Percentiles rank a stretch among this genome's conserved stretches.
phyloP scores from a whole-genome alignment of 2,113 vertebrate species.

The Vidua macroura region DNA sequence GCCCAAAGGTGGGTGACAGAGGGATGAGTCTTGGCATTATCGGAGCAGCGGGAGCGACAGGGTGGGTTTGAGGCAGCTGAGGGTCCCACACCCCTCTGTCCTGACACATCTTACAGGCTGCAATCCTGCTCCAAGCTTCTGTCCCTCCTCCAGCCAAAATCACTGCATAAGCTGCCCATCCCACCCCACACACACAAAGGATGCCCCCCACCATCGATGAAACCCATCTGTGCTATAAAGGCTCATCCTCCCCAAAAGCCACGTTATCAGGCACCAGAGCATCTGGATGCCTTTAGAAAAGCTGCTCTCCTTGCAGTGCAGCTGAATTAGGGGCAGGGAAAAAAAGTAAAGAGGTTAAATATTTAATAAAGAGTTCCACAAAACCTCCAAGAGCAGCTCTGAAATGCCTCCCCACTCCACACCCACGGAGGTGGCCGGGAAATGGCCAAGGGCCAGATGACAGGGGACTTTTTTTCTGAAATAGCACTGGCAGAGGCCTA shows the following conservation, averaged over 20 bases:
- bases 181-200: neutral
- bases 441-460: constrained; percentile 56
- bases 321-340: constrained; percentile 6
- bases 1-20: neutral
- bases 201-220: neutral
- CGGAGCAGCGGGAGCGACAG: fast-evolving
- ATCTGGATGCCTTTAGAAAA: constrained; percentile 31
- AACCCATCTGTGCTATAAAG: neutral
- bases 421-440: constrained; percentile 42
- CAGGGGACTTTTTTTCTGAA: constrained; percentile 59
- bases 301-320: neutral
- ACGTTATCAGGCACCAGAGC: neutral
- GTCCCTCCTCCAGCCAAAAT: neutral
- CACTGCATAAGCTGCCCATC: neutral
- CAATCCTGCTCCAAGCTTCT: neutral
- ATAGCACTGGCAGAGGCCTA: constrained; percentile 40
- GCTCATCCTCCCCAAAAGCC: neutral
- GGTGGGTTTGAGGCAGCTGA: neutral
- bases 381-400: constrained; percentile 33
- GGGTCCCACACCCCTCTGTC: neutral
- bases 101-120: neutral
- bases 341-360: constrained; percentile 62
- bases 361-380: constrained; percentile 65
- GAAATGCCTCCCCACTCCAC: constrained; percentile 40
- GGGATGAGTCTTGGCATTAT: fast-evolving